These are phyloP conservation scores for Samia ricini DNA, from an alignment of 1,140 invertebrate species.

Conservation along the genomic window DNA sequence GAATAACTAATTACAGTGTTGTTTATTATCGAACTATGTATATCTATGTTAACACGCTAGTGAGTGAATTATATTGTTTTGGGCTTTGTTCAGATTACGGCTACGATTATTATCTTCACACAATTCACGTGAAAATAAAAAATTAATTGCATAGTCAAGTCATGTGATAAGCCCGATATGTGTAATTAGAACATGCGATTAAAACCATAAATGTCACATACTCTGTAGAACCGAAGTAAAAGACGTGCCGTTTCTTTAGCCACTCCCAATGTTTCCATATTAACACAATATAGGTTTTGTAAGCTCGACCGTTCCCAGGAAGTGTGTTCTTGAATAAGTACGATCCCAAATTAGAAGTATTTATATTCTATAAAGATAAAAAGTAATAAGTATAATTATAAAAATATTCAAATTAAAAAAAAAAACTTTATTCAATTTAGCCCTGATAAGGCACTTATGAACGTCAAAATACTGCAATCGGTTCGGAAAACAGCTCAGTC, in stretches of 20 bases:
- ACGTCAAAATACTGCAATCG: no score
- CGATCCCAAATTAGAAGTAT: constrained; percentile 46
- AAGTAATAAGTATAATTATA: no score
- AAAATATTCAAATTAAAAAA: constrained; percentile 11
- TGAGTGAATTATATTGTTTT: no score
- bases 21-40: no score
- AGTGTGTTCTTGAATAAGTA: constrained; percentile 34
- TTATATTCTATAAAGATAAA: constrained; percentile 40
- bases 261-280: constrained; percentile 59
- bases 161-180: not conserved
- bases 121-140: not conserved
- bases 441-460: no score
- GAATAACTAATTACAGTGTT: no score
- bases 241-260: constrained; percentile 43
- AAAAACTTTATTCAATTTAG: no score
- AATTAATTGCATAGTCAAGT: not conserved
- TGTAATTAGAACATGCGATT: not conserved
- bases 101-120: not conserved
- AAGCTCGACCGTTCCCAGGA: constrained; percentile 11
- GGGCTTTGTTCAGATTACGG: not conserved
- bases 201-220: constrained; percentile 24
- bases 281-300: constrained; percentile 41
- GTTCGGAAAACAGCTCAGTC: no score
- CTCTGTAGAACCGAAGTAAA: constrained; percentile 31
- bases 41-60: no score